Base-by-base conservation (phyloP, 2,888 invertebrate genomes). In the Meghimatium bilineatum region DNA sequence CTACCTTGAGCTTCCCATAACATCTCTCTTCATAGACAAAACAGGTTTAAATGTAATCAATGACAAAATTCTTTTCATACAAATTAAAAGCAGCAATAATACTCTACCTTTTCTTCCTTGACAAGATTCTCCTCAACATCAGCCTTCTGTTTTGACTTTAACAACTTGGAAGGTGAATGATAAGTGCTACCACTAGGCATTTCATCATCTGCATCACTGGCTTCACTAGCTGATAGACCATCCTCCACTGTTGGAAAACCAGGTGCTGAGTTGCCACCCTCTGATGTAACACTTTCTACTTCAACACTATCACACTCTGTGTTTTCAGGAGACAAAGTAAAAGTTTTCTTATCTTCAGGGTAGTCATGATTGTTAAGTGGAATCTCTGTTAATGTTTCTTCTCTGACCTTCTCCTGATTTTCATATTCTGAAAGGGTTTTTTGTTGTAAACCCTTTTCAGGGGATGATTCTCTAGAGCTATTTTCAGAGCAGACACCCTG, bases 261-360 rank as follows among this genome's bases (percentile, higher is more conserved):
- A 17, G 89, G 86, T 20, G 90, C 88, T 14, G 90, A 90, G 77
- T 90, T 89, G 32, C 90, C 91, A 26, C 90, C 92, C 79, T 93
- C 93, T 0, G 93, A 93, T 14, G 91, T 88, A 36, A 93, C 91
- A 88, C 93, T 97, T 93, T 97, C 97, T 90, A 97, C 95, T 93
- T 97, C 97, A 93, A 97, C 96, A 87, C 97, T 97, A 94, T 97
- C 97, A 93, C 97, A 97, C 94, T 98, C 98, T 85, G 97, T 98
- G 86, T 97, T 97, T 94, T 97, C 98, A 14, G 97, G 97, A 63
- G 97, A 97, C 86, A 97, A 95, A 38, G 97, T 97, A 94, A 97
- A 97, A 93, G 97, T 97, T 75, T 96, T 95, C 89, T 96, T 96
- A 92, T 71, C 96, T 49, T 91, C 91, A 12, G 85, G 86, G 90